Evolutionary conservation across 1,140 invertebrate genomes (phyloP).

Genomic region (Drosophila mayri): DNA sequence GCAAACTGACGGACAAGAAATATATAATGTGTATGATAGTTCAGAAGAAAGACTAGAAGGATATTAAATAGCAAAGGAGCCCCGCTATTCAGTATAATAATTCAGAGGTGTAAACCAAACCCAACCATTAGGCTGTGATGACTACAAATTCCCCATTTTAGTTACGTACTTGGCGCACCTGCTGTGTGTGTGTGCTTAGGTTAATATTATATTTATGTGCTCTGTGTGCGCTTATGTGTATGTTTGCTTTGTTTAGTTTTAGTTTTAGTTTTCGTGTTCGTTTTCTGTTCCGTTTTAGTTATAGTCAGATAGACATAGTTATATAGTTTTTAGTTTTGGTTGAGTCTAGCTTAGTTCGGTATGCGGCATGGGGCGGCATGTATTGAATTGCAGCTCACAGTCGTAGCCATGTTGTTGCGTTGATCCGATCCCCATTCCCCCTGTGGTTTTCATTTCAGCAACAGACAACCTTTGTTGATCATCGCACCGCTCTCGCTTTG

Average conservation of each 20-base stretch:
- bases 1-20: neutral
- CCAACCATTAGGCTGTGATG: conserved; percentile 15
- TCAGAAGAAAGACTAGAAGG: too few species aligned
- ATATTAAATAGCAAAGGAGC: neutral
- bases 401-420: conserved; percentile 24
- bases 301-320: conserved; percentile 11
- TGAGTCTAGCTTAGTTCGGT: conserved; percentile 10
- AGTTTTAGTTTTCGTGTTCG: conserved; percentile 1
- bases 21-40: neutral
- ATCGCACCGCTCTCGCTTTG: conserved; percentile 30
- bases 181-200: conserved; percentile 6
- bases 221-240: conserved; percentile 23
- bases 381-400: conserved; percentile 46
- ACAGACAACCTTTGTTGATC: conserved; percentile 22
- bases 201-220: conserved; percentile 23
- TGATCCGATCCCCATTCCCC: conserved; percentile 2
- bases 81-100: neutral
- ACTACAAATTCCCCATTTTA: conserved; percentile 21
- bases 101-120: neutral
- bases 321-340: conserved; percentile 16
- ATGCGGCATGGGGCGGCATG: conserved; percentile 16
- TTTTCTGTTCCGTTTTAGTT: conserved; percentile 4
- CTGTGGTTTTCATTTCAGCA: conserved; percentile 46
- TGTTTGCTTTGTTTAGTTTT: conserved; percentile 31
- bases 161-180: conserved; percentile 18